Evolutionary conservation across 1,140 invertebrate species (phyloP), one percentile per base, ranked within the genome.

Genomic region (Ceratina japonica): DNA sequence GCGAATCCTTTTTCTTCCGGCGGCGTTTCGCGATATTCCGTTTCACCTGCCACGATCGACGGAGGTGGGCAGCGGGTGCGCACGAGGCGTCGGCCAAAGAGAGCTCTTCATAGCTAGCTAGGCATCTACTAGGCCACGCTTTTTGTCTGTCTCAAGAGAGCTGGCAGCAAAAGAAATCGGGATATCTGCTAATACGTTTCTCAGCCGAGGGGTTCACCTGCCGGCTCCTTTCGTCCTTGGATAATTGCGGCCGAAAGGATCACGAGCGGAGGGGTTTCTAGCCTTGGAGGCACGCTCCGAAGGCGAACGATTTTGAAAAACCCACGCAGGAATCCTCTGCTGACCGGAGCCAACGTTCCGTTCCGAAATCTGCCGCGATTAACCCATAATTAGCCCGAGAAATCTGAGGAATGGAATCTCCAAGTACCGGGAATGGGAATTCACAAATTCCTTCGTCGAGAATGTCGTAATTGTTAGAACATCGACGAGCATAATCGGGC

Each of bases 31-130:
- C 81, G 87, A 88, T 89, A 87, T 87, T 87, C 87, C 86, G 87
- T 86, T 89, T 91, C 91, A 91, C 91, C 91, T 91, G 91, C 87
- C 88, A 82, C 87, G 90, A 90, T 88, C 87, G 86, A 87, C 85
- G 83, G 81, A 86, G 86, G 85, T 87, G 88, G 87, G 83, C 65
- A 83, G 80, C 62, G 62, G 64, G 70, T 81, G 79, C 61, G 10
- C 37, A 65, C 27, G 66, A 89, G 87, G 89, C 88, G 90, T 88
- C 85, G 86, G 84, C 82, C 82, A 81, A 85, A 82, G 37, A 44
- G 37, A 44, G 5, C 37, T 44, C 87, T 87, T 82, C 75, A 68
- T 13, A 77, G 81, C 83, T 88, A 90, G 85, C 89, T 91, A 91
- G 90, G 88, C 85, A 87, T 89, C 90, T 90, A 75, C 82, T 84